Percentiles rank a stretch among this genome's conserved stretches.
phyloP scores from a whole-genome alignment of 2,113 vertebrate genomes.

The Daboia siamensis region DNA sequence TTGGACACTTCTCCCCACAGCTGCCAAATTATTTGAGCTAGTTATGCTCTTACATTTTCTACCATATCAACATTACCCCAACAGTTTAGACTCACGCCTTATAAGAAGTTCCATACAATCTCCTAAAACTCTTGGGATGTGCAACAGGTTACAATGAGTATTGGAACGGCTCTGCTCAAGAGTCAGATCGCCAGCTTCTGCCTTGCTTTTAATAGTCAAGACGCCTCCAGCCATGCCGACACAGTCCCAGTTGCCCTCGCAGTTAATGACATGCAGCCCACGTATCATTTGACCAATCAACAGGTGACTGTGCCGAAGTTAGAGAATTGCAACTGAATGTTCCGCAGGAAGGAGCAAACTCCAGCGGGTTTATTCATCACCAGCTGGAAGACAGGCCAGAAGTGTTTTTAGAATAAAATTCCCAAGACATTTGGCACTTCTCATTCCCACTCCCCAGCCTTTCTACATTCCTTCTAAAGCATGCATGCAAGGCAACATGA shows the following conservation, averaged over 20 bases:
- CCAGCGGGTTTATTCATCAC: background rate
- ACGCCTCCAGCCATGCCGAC: background rate
- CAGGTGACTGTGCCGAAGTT: background rate
- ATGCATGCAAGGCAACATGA: background rate
- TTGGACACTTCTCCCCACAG: too few relatives aligned
- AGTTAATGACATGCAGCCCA: background rate
- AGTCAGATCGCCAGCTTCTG: too few relatives aligned
- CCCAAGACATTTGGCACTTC: background rate
- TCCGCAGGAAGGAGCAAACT: background rate
- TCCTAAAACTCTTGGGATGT: background rate
- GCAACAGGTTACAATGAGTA: background rate
- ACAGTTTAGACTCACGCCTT: background rate
- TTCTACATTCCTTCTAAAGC: background rate
- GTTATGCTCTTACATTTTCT: background rate
- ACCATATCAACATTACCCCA: background rate
- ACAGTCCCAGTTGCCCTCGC: background rate
- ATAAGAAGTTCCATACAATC: background rate
- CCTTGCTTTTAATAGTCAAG: background rate
- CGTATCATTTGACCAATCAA: background rate
- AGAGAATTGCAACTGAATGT: background rate
- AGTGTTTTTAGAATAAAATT: background rate
- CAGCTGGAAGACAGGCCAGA: background rate
- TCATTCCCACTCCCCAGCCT: background rate
- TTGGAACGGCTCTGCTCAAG: rapidly evolving
- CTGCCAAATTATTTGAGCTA: background rate